Conservation (phyloP, 2,113 vertebrate species). For the Sciurus niger region DNA sequence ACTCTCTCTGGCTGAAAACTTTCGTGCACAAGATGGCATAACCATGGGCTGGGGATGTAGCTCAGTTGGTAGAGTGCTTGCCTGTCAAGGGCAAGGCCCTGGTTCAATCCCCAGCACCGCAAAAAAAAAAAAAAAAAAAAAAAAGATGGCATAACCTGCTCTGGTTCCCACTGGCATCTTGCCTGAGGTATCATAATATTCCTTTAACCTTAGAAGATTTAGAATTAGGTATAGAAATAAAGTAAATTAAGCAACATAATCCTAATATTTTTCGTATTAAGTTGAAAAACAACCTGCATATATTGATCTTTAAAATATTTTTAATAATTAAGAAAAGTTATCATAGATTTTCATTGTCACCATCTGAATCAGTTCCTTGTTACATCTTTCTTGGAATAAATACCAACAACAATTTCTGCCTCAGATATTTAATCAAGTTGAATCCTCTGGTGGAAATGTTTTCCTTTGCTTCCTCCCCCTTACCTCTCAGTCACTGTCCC, state of each 20-base stretch:
- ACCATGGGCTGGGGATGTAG: not conserved
- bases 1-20: not conserved
- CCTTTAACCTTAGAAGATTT: constrained; percentile 33
- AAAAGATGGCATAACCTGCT: not conserved
- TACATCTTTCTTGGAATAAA: not conserved
- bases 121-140: too few relatives aligned
- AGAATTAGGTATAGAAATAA: constrained; percentile 37
- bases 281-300: constrained; percentile 46
- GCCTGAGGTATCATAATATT: not conserved
- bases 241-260: constrained; percentile 37
- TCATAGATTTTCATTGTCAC: not conserved
- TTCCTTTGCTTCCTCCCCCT: not conserved
- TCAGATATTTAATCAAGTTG: not conserved
- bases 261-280: constrained; percentile 60
- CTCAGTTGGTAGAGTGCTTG: too few relatives aligned
- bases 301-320: constrained; percentile 21
- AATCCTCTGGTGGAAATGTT: not conserved
- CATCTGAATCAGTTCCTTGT: not conserved
- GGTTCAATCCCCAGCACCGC: too few relatives aligned
- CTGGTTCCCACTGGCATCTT: not conserved
- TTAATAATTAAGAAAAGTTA: constrained; percentile 47
- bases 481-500: not conserved
- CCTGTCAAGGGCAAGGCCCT: too few relatives aligned
- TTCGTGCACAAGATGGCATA: not conserved
- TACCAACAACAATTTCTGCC: not conserved